A percentile compares a stretch with the other conserved stretches of the same genome.
phyloP scores from a whole-genome alignment of 2,888 invertebrate genomes.

The Entomobrya multifasciata region DNA sequence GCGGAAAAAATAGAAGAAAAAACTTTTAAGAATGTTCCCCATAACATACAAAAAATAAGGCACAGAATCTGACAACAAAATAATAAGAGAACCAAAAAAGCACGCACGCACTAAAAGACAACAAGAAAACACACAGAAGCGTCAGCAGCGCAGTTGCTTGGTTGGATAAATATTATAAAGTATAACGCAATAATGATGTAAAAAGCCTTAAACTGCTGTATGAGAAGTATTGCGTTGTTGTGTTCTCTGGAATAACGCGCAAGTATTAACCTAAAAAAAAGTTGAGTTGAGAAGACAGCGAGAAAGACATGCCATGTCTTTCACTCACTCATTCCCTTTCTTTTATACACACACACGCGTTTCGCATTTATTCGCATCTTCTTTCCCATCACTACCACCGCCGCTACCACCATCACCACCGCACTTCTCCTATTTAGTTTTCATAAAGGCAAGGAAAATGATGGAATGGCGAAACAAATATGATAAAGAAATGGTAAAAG shows the following conservation, averaged over 20 bases:
- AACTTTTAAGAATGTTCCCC: neutral
- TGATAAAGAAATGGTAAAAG: neutral
- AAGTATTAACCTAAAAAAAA: conserved; percentile 40
- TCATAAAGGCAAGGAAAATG: neutral
- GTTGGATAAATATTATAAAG: neutral
- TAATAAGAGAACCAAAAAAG: neutral
- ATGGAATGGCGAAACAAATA: neutral
- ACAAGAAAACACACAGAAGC: too few species aligned
- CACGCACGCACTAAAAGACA: conserved; percentile 36
- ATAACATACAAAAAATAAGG: neutral
- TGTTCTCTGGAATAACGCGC: neutral
- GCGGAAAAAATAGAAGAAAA: neutral
- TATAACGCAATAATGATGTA: conserved; percentile 54
- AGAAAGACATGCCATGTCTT: neutral
- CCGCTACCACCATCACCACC: neutral
- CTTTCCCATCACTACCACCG: neutral
- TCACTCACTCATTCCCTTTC: neutral
- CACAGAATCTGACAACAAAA: neutral
- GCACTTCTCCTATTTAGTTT: neutral
- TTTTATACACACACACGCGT: neutral
- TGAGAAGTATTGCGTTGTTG: too few species aligned
- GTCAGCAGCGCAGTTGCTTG: too few species aligned
- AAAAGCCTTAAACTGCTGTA: conserved; percentile 1
- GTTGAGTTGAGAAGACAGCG: neutral
- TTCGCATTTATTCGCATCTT: conserved; percentile 36